Evolutionary conservation across 1,140 invertebrate genomes (phyloP), one percentile per base, ranked within the genome.

Genomic region (Physella acuta): DNA sequence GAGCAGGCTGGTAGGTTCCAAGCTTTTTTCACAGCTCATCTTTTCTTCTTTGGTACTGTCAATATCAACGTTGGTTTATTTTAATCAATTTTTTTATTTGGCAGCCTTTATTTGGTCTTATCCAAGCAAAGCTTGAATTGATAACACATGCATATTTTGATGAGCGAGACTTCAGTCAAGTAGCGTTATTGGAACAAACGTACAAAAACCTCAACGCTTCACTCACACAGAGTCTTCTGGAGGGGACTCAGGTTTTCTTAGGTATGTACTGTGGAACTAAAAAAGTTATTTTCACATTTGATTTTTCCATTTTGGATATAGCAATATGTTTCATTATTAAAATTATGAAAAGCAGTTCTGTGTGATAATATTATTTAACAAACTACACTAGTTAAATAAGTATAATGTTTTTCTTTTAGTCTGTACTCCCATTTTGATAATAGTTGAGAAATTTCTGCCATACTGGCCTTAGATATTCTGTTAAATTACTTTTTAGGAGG

Each of bases 131-230:
- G 88, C 90, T 99, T 87, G 90, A 94, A 66, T 87, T 99, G 2
- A 98, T 99, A 71, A 98, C 97, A 0, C 91, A 96, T 84, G 95
- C 94, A 0, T 99, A 98, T 86, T 99, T 99, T 85, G 90, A 96
- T 72, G 93, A 98, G 86, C 73, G 81, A 62, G 86, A 87, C 68
- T 87, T 87, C 71, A 83, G 82, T 26, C 79, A 86, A 60, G 93
- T 93, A 63, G 91, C 94, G 84, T 87, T 99, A 33, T 86, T 99
- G 59, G 90, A 95, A 81, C 94, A 98, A 82, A 95, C 95, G 52
- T 98, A 92, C 85, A 90, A 91, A 78, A 95, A 97, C 86, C 86
- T 99, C 3, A 96, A 96, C 85, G 89, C 89, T 73, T 97, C 92
- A 82, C 88, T 97, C 71, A 82, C 77, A 28, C 79, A 87, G 84